phyloP scores from a whole-genome alignment of 2,888 invertebrate species.

The Amaurobius ferox region DNA sequence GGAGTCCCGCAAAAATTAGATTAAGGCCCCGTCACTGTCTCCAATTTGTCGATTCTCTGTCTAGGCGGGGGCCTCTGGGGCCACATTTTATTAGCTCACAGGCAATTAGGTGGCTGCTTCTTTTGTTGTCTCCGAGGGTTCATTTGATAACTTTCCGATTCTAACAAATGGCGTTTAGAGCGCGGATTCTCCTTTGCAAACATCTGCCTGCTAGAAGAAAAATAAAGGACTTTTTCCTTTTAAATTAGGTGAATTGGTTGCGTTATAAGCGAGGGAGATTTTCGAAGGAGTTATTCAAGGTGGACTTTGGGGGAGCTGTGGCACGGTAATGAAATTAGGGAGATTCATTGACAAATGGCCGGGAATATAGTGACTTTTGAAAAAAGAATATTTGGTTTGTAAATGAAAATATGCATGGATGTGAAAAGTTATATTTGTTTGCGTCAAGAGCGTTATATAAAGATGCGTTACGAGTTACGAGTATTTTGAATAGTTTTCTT shows the following conservation, averaged over 20 bases:
- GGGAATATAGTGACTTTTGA: not conserved
- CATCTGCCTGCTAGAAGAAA: slow-evolving; percentile 45
- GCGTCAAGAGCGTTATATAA: no score
- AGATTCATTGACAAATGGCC: slow-evolving; percentile 37
- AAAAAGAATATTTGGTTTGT: not conserved
- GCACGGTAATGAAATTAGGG: slow-evolving; percentile 55
- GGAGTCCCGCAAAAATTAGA: slow-evolving; percentile 60
- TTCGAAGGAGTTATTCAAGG: not conserved
- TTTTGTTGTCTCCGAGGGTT: slow-evolving; percentile 56
- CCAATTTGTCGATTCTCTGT: slow-evolving; percentile 66
- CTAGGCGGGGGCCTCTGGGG: slow-evolving; percentile 43
- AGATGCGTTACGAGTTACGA: no score
- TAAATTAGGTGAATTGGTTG: slow-evolving; percentile 54
- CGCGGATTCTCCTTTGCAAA: slow-evolving; percentile 52
- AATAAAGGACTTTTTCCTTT: slow-evolving; percentile 48
- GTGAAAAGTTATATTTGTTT: no score
- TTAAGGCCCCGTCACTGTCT: slow-evolving; percentile 61
- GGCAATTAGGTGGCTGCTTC: slow-evolving; percentile 68
- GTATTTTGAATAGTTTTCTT: no score
- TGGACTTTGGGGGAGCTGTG: slow-evolving; percentile 31
- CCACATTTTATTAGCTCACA: slow-evolving; percentile 70
- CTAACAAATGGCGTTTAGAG: slow-evolving; percentile 62
- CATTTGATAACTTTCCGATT: slow-evolving; percentile 71
- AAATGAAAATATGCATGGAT: no score
- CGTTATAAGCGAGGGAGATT: slow-evolving; percentile 37